Evolutionary conservation across 2,113 vertebrate genomes (phyloP).

Genomic region (Hirundichthys speculiger): DNA sequence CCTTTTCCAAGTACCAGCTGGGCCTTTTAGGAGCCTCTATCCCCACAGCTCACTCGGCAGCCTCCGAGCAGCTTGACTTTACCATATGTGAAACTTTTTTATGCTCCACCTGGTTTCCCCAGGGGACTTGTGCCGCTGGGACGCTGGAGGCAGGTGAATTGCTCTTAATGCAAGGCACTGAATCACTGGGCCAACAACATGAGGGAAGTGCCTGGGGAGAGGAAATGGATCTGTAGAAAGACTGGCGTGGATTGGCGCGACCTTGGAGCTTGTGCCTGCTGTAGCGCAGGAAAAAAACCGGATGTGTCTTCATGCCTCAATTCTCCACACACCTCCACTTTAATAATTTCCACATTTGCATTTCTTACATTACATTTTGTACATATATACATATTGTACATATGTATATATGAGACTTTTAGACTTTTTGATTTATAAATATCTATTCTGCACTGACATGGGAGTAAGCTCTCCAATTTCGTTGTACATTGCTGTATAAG

Average conservation of each 20-base stretch:
- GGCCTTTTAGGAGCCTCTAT: constrained; percentile 98
- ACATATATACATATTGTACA: no score
- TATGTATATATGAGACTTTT: no score
- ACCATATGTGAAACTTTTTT: constrained; percentile 99
- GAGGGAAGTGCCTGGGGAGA: constrained; percentile 96
- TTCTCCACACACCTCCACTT: constrained; percentile 56
- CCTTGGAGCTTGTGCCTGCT: constrained; percentile 92
- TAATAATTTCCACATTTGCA: constrained; percentile 32
- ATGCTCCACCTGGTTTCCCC: constrained; percentile 96
- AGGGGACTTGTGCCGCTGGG: constrained; percentile 91
- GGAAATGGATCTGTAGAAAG: constrained; percentile 96
- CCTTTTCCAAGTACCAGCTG: constrained; percentile 99
- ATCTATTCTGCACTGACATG: no score
- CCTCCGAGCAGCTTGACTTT: constrained; percentile 99
- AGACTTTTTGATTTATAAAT: no score
- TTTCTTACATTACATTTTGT: constrained; percentile 79
- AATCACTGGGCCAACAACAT: constrained; percentile 99
- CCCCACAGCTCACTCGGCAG: constrained; percentile 98
- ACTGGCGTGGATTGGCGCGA: constrained; percentile 92
- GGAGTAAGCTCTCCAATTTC: no score
- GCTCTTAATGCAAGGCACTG: constrained; percentile 99
- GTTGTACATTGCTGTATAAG: no score
- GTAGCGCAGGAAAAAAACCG: constrained; percentile 81
- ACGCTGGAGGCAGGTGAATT: constrained; percentile 99
- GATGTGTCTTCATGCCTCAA: constrained; percentile 85